These are phyloP conservation scores for Corvus cornix DNA, from an alignment of 2,113 vertebrate species.

Conservation along the genomic window DNA sequence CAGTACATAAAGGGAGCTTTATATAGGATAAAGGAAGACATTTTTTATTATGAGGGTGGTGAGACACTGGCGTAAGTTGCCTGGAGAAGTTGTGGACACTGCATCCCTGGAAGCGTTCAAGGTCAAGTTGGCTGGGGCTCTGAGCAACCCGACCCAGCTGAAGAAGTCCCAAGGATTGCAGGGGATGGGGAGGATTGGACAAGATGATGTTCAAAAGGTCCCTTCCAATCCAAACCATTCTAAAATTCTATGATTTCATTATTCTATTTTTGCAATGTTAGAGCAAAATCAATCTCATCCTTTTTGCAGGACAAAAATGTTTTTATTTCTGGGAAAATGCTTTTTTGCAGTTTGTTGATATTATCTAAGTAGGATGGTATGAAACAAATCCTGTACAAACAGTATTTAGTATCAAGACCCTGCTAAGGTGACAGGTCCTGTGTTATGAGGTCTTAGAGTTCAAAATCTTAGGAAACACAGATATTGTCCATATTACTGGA, in stretches of 20 bases:
- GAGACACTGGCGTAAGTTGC: not conserved
- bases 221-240: not conserved
- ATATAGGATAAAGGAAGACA: not conserved
- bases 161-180: not conserved
- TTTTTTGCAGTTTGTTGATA: not conserved
- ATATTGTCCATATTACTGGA: not conserved
- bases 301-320: not conserved
- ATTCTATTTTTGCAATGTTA: not conserved
- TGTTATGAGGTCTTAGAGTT: not conserved
- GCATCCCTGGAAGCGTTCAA: not conserved
- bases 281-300: not conserved
- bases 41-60: not conserved
- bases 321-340: not conserved
- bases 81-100: not conserved
- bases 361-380: not conserved
- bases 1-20: not conserved
- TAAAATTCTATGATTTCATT: not conserved
- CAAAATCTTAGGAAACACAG: not conserved
- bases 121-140: not conserved
- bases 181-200: rapidly evolving
- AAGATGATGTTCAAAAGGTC: not conserved
- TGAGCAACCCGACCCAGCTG: no score
- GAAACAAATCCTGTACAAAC: not conserved
- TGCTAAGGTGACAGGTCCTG: not conserved
- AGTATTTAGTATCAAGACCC: not conserved